These are phyloP conservation scores for Otolemur garnettii DNA, from an alignment of 2,113 vertebrate genomes.

Conservation along the genomic window DNA sequence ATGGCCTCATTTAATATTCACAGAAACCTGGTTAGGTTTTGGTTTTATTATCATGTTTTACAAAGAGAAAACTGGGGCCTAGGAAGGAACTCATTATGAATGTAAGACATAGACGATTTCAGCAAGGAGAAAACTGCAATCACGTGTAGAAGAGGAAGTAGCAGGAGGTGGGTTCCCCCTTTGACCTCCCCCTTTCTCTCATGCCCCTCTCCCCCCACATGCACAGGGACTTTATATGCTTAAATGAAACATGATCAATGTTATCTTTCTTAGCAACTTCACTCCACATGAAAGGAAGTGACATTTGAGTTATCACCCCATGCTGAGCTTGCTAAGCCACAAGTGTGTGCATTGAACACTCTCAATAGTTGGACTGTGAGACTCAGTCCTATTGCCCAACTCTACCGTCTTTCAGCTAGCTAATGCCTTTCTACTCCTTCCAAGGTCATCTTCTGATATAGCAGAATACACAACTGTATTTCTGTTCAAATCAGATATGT, in stretches of 20 bases:
- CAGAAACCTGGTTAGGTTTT: background rate
- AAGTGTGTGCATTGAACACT: background rate
- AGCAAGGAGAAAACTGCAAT: background rate
- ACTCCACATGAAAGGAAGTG: constrained; percentile 42
- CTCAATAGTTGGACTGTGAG: constrained; percentile 53
- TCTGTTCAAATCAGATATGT: constrained; percentile 1
- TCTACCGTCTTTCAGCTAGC: background rate
- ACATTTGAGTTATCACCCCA: constrained; percentile 54
- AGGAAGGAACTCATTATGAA: background rate
- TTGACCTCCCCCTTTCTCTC: too few species aligned
- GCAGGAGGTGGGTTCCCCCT: background rate
- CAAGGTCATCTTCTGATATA: constrained; percentile 4
- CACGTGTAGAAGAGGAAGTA: background rate
- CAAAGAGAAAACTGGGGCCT: background rate
- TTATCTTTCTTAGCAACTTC: constrained; percentile 69
- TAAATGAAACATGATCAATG: constrained; percentile 55
- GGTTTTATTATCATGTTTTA: background rate
- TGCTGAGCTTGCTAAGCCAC: constrained; percentile 45
- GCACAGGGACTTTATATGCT: background rate
- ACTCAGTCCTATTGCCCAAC: constrained; percentile 10
- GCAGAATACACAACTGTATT: background rate
- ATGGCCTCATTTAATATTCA: background rate
- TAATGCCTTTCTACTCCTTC: background rate
- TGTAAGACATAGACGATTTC: background rate
- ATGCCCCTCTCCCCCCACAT: too few species aligned